phyloP scores from a whole-genome alignment of 2,797 vertebrate species.

The Neomorphus geoffroyi region DNA sequence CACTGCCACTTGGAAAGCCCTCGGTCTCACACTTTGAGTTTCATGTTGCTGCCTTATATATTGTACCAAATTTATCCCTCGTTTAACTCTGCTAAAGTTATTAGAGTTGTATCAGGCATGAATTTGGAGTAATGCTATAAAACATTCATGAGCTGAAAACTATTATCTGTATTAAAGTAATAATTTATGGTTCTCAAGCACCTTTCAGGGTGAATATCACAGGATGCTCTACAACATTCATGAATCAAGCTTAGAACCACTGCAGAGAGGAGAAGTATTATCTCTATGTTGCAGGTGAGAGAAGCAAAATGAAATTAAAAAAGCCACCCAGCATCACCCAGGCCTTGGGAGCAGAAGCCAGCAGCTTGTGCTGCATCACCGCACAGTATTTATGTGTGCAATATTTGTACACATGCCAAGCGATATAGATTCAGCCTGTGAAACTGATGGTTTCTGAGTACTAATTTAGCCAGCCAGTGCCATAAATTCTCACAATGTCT shows the following conservation, averaged over 20 bases:
- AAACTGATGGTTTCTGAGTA: neutral
- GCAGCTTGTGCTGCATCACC: rapidly evolving
- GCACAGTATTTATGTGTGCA: neutral
- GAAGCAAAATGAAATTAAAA: neutral
- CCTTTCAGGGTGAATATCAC: slow-evolving; percentile 26
- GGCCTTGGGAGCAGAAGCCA: neutral
- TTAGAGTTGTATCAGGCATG: slow-evolving; percentile 35
- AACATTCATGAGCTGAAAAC: slow-evolving; percentile 58
- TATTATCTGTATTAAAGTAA: slow-evolving; percentile 56
- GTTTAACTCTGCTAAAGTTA: slow-evolving; percentile 29
- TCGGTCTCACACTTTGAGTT: neutral
- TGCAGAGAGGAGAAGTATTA: neutral
- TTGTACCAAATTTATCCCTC: slow-evolving; percentile 4
- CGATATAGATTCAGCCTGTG: neutral
- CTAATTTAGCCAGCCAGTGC: neutral
- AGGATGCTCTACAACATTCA: slow-evolving; percentile 45
- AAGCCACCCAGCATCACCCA: neutral
- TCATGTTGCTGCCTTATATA: slow-evolving; percentile 9
- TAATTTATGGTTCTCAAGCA: slow-evolving; percentile 54
- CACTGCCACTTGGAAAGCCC: neutral
- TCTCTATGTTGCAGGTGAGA: neutral
- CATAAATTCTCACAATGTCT: neutral
- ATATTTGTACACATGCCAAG: neutral
- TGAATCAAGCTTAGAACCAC: slow-evolving; percentile 1
- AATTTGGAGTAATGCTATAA: slow-evolving; percentile 32